phyloP scores from a whole-genome alignment of 2,797 vertebrate species.

The Apogon hyalosoma region DNA sequence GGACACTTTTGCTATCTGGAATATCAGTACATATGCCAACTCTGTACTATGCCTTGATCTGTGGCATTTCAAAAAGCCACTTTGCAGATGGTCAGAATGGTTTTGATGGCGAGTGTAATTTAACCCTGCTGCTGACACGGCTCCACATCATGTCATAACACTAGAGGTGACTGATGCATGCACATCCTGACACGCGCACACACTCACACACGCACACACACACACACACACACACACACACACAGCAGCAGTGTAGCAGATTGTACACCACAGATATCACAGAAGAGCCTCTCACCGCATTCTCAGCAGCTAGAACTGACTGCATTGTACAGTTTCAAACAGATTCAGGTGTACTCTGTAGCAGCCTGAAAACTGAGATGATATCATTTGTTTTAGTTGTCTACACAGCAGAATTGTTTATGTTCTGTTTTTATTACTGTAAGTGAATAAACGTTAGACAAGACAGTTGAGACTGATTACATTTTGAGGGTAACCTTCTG shows the following conservation, averaged over 20 bases:
- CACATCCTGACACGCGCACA: slow-evolving; percentile 38
- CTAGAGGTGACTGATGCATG: slow-evolving; percentile 32
- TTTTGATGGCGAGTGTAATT: slow-evolving; percentile 66
- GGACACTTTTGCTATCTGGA: slow-evolving; percentile 53
- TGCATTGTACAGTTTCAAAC: no score
- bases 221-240: no score
- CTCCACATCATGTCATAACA: slow-evolving; percentile 42
- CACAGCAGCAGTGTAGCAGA: slow-evolving; percentile 25
- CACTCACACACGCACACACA: no score
- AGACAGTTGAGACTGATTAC: slow-evolving; percentile 33
- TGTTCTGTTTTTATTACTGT: slow-evolving; percentile 2
- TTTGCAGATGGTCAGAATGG: slow-evolving; percentile 40
- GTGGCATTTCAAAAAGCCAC: slow-evolving; percentile 41
- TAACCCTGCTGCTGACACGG: slow-evolving; percentile 45
- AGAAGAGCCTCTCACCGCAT: no score
- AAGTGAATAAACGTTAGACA: neutral
- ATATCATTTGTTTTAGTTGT: no score
- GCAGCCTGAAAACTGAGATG: no score
- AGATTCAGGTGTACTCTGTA: no score
- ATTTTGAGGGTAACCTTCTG: slow-evolving; percentile 12
- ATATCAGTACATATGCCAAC: slow-evolving; percentile 60
- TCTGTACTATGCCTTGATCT: slow-evolving; percentile 38
- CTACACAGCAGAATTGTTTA: neutral
- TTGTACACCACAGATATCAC: slow-evolving; percentile 17
- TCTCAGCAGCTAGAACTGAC: no score